Evolutionary conservation across 1,140 invertebrate species (phyloP).

Genomic region (Phymastichus coffea): DNA sequence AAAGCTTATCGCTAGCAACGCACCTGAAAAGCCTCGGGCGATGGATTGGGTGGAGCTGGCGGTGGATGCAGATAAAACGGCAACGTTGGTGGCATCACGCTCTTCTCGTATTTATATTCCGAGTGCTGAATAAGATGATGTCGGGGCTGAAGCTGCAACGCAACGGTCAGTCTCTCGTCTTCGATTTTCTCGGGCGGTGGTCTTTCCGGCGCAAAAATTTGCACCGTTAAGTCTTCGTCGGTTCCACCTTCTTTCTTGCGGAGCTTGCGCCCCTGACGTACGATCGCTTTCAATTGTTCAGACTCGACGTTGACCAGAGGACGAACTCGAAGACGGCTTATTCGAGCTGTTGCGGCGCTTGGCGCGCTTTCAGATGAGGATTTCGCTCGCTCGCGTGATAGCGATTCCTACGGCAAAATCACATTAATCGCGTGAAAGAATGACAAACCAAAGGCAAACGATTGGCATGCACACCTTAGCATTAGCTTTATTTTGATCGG

Average conservation of each 20-base stretch:
- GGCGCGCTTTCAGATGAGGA: not conserved
- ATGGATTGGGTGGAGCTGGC: conserved; percentile 65
- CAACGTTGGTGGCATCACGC: conserved; percentile 54
- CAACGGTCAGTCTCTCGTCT: not conserved
- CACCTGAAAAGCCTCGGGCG: conserved; percentile 54
- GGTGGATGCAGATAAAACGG: conserved; percentile 65
- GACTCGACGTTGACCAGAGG: conserved; percentile 53
- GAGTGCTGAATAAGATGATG: conserved; percentile 75
- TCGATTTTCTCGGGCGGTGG: conserved; percentile 15
- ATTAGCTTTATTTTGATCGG: not conserved
- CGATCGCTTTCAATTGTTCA: conserved; percentile 52
- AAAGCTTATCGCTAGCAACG: too few relatives aligned
- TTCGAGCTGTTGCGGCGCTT: not conserved
- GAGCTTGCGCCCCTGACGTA: conserved; percentile 49
- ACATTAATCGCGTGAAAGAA: too few relatives aligned
- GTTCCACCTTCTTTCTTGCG: conserved; percentile 40
- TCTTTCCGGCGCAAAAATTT: conserved; percentile 46
- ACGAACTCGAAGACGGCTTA: conserved; percentile 30
- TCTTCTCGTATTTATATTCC: conserved; percentile 70
- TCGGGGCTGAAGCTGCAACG: conserved; percentile 38
- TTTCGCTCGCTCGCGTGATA: not conserved
- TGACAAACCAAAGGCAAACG: too few relatives aligned
- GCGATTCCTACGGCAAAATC: not conserved
- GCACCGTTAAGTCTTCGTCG: conserved; percentile 43
- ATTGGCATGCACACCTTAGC: not conserved